A percentile compares a stretch with the other conserved stretches of the same genome.
phyloP scores from a whole-genome alignment of 2,888 invertebrate species.

The Malacosoma neustria region DNA sequence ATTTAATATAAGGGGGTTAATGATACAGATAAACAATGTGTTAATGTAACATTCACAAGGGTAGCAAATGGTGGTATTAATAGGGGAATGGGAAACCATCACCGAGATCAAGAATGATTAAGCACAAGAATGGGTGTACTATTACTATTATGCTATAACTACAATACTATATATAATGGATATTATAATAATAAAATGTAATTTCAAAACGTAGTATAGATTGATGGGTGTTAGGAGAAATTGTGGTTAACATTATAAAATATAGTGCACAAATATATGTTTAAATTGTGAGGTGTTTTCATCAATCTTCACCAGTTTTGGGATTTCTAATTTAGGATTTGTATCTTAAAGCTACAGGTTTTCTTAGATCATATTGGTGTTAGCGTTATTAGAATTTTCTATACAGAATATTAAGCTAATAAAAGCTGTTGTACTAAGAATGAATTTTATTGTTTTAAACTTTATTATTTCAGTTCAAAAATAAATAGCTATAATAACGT shows the following conservation, averaged over 20 bases:
- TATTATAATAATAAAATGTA: too few species aligned
- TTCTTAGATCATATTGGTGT: too few species aligned
- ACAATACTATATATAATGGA: conserved; percentile 9
- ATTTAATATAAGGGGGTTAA: conserved; percentile 17
- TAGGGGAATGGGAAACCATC: conserved; percentile 61
- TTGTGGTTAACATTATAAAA: background rate
- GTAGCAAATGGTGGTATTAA: conserved; percentile 34
- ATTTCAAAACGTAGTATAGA: background rate
- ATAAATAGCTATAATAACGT: too few species aligned
- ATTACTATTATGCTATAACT: conserved; percentile 36
- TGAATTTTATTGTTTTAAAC: too few species aligned
- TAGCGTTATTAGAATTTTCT: too few species aligned
- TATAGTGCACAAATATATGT: background rate
- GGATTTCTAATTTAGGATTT: too few species aligned
- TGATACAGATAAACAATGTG: conserved; percentile 1
- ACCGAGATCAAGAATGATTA: conserved; percentile 74
- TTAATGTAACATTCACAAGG: conserved; percentile 34
- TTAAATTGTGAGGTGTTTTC: background rate
- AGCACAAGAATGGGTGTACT: conserved; percentile 56
- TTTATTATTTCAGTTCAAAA: too few species aligned
- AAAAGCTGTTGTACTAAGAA: too few species aligned
- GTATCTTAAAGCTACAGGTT: too few species aligned
- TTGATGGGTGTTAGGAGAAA: background rate
- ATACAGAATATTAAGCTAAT: too few species aligned
- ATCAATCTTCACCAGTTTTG: background rate